Evolutionary conservation across 2,888 invertebrate species (phyloP), one percentile per base, ranked within the genome.

Genomic region (Odontocolon sp.): DNA sequence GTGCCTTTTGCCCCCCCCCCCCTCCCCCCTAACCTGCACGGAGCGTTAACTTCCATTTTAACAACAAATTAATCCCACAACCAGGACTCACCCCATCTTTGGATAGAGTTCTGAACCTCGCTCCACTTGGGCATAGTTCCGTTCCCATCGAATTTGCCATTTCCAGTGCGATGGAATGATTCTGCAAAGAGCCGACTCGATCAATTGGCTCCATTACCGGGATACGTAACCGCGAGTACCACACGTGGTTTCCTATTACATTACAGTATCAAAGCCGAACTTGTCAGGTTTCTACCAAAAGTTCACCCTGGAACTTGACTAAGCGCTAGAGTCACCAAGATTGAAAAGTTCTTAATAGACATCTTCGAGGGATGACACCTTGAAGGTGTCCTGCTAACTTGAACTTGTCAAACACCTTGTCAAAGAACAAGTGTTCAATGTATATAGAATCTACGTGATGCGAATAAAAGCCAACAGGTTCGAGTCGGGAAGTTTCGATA

Each of bases 21-120:
- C 63, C 45, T 42, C 66, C n/a, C 40, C 45, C 57, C 16, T 28
- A 16, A 11, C 36, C 31, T 26, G 26, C 36, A 23, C 36, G 40
- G 57, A 47, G 56, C 33, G 38, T 26, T 68, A 57, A 31, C 26
- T 42, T 47, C 57, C 72, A 80, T 83, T 83, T 82, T 83, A 82
- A 83, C 85, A 83, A 84, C 82, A 81, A 82, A 84, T 85, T 84
- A 81, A 83, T 84, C 78, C 68, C 69, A 70, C 66, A 71, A 76
- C 36, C 47, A 38, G 16, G 4, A 26, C 9, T 36, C 31, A 45
- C 31, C 40, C 28, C 8, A 40, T 45, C 28, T 31, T 33, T 47
- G 42, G 31, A 61, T 33, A 31, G 28, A 45, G 28, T 11, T 47
- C 31, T 33, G n/a, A 26, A 8, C 47, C 21, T 8, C 47, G 16